Conservation (phyloP, 2,113 vertebrate genomes). For the Pelmatolapia mariae region DNA sequence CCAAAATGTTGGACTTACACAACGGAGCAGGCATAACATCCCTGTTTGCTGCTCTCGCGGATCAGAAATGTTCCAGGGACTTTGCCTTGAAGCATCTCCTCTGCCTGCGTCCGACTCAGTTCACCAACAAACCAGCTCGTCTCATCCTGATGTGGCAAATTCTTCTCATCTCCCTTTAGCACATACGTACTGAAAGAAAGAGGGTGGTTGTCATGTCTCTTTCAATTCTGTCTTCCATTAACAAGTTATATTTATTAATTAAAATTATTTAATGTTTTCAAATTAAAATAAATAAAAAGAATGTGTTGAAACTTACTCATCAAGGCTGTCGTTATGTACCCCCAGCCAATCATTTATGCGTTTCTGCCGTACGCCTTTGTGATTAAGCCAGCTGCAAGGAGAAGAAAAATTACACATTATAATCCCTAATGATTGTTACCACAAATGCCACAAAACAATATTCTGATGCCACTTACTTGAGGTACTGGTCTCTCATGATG, state of each 20-base stretch:
- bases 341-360: conserved; percentile 92
- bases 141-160: conserved; percentile 88
- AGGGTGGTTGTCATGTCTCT: neutral
- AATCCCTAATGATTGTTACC: neutral
- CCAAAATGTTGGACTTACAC: conserved; percentile 80
- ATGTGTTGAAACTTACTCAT: conserved; percentile 80
- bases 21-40: conserved; percentile 96
- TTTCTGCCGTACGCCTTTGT: conserved; percentile 94
- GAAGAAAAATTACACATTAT: neutral
- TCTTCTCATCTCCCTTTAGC: conserved; percentile 87
- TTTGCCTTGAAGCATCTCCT: conserved; percentile 90
- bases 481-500: conserved; percentile 94
- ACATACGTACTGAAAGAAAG: conserved; percentile 76
- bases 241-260: neutral
- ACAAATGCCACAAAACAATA: neutral
- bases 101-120: conserved; percentile 87
- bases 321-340: conserved; percentile 84
- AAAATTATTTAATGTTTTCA: neutral
- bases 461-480: conserved; percentile 78
- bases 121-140: conserved; percentile 96
- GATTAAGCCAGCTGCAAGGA: conserved; percentile 87
- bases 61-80: conserved; percentile 92
- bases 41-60: conserved; percentile 93
- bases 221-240: neutral
- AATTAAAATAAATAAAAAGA: neutral